Base-by-base conservation (phyloP, 2,113 vertebrate species). In the Passerina amoena region DNA sequence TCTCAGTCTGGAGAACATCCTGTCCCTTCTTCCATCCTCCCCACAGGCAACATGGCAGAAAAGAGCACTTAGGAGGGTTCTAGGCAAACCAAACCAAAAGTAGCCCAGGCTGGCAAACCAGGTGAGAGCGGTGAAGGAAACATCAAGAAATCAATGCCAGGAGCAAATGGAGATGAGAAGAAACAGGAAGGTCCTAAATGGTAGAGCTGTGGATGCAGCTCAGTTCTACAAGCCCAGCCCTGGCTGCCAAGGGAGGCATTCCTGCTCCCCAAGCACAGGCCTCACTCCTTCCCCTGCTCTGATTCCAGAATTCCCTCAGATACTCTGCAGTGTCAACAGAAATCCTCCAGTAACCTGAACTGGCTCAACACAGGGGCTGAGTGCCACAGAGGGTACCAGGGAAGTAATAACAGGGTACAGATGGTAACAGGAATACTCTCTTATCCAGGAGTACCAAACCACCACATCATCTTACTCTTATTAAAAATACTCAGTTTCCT, bases 111-210 rank as follows among this genome's bases (percentile, higher is more conserved):
- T 51, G 15, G n/a, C 17, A 86, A 64, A 86, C 6, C 70, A 76
- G 14, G 4, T 18, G 28, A 66, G 6, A 65, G 19, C 14, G 82
- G 33, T 25, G 44, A 64, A 75, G 11, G 12, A 37, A 79, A 44
- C 21, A 65, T 5, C 24, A 88, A 71, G 40, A 79, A 48, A 61
- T 30, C 40, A 81, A 73, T 72, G 59, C 6, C 73, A 51, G 10
- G 21, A 88, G 17, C 28, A 72, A 63, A 33, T 1, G 5, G 5
- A 37, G 4, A 1, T 0, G 3, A 24, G 9, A 20, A 18, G 45
- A 85, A 70, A 66, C 3, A 35, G 38, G 24, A 66, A 78, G 25
- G 19, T 68, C 44, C 53, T 33, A 60, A 54, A 42, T 10, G 23
- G 15, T 4, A 1, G 11, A 78, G 61, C 6, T 60, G 30, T 5